phyloP scores from a whole-genome alignment of 2,888 invertebrate genomes.

The Synergus laeviventris region DNA sequence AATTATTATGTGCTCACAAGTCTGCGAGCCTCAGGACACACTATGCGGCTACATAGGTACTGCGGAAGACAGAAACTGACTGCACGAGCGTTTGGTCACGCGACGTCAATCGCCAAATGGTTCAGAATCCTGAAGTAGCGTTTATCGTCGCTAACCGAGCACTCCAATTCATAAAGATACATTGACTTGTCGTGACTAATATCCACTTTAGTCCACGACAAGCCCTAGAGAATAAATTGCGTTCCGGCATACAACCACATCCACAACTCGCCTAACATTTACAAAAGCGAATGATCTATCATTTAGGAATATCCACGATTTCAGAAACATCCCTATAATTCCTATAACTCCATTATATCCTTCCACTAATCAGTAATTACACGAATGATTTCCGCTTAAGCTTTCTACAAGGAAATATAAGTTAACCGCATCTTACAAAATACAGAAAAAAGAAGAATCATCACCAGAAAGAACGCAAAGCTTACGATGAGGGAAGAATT shows the following conservation, averaged over 20 bases:
- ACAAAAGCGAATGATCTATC: neutral
- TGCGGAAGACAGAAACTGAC: slow-evolving; percentile 4
- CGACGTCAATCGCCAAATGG: slow-evolving; percentile 68
- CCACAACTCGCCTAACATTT: neutral
- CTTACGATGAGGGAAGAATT: no score
- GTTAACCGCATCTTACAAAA: neutral
- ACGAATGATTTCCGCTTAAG: neutral
- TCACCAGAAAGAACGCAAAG: neutral
- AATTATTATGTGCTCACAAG: neutral
- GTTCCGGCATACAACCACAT: neutral
- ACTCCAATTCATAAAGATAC: slow-evolving; percentile 38
- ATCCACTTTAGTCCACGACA: slow-evolving; percentile 18
- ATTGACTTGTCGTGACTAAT: slow-evolving; percentile 38
- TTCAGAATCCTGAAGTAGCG: slow-evolving; percentile 43
- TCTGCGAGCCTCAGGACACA: neutral
- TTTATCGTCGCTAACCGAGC: slow-evolving; percentile 20
- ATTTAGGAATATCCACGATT: slow-evolving; percentile 8
- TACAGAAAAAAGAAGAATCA: neutral
- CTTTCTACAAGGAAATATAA: neutral
- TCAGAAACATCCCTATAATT: neutral
- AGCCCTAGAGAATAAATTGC: slow-evolving; percentile 32
- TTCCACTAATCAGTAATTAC: neutral
- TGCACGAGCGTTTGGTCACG: slow-evolving; percentile 56
- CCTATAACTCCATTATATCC: neutral
- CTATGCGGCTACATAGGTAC: neutral